These are phyloP conservation scores for Todiramphus chloris DNA, from an alignment of 2,113 vertebrate species.

Conservation along the genomic window DNA sequence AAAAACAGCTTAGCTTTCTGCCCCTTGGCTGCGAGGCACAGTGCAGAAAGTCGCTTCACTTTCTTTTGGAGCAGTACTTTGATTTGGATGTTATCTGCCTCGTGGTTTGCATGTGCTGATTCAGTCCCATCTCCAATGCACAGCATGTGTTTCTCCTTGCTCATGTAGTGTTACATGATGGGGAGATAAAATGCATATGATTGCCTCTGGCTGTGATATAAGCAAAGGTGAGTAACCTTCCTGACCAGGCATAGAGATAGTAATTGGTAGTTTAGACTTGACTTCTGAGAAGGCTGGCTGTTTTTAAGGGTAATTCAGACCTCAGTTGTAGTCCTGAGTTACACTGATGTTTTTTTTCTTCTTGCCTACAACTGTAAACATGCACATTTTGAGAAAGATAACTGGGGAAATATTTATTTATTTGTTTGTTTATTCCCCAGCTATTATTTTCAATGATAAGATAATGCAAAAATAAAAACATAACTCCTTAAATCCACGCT, in stretches of 20 bases:
- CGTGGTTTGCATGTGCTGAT: background rate
- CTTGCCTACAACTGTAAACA: background rate
- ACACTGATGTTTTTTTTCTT: background rate
- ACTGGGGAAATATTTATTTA: too few species aligned
- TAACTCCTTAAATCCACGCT: background rate
- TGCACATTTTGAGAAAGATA: background rate
- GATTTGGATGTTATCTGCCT: background rate
- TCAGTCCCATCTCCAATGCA: rapidly evolving
- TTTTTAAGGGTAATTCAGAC: background rate
- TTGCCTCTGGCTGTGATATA: background rate
- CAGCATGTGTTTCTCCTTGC: background rate
- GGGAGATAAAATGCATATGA: rapidly evolving
- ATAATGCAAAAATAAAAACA: background rate
- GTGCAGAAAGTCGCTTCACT: background rate
- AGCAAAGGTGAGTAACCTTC: background rate
- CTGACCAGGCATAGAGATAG: background rate
- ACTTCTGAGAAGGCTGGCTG: background rate
- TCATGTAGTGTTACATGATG: rapidly evolving
- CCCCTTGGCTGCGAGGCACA: rapidly evolving
- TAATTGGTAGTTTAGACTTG: background rate
- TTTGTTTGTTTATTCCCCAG: background rate
- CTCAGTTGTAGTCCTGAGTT: background rate
- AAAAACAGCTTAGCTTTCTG: background rate
- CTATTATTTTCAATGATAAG: background rate
- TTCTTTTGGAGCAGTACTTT: background rate